Conservation (phyloP, 1,140 invertebrate genomes). For the Melanaphis sacchari region DNA sequence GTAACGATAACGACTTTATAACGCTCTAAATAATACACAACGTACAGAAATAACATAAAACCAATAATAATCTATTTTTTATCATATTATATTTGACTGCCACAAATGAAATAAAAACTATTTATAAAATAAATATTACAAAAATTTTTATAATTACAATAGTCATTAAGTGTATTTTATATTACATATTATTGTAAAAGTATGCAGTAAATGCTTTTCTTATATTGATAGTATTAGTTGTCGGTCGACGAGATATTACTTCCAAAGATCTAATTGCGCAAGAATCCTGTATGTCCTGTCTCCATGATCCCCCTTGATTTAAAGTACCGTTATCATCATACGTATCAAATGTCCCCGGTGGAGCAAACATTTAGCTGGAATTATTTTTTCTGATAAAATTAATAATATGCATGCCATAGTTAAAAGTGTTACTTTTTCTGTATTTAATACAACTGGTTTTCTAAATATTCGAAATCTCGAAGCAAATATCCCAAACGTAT, state of each 20-base stretch:
- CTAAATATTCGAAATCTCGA: conserved; percentile 64
- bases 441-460: conserved; percentile 62
- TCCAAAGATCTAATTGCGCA: not conserved
- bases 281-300: not conserved
- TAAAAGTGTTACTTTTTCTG: conserved; percentile 61
- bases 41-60: no score
- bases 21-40: no score
- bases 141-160: no score
- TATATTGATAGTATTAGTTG: not conserved
- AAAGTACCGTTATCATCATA: not conserved
- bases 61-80: no score
- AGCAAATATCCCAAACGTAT: conserved; percentile 67
- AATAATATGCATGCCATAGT: conserved; percentile 61
- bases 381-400: not conserved
- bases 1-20: no score
- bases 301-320: not conserved
- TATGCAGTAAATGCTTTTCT: not conserved
- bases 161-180: not conserved
- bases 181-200: conserved; percentile 19
- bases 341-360: not conserved
- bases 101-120: no score
- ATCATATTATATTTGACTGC: no score
- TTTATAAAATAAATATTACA: no score
- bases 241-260: not conserved
- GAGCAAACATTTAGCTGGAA: not conserved